Base-by-base conservation (phyloP, 2,113 vertebrate genomes). In the Vidua chalybeata region DNA sequence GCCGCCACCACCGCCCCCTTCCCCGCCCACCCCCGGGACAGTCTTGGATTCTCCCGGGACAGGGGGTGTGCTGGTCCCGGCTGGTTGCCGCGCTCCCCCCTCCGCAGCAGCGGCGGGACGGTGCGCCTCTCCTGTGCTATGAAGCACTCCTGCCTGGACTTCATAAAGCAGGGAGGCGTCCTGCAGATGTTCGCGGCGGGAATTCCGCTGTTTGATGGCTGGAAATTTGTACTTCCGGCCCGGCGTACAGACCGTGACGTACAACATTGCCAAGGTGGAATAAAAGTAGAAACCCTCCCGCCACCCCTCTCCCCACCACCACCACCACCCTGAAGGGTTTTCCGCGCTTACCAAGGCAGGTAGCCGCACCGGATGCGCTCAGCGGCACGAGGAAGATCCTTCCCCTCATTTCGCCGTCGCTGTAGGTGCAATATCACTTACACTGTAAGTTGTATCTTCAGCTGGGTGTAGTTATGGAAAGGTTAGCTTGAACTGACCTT, bases 301-400 rank as follows among this genome's bases (percentile, higher is more conserved):
- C 7, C 41, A 41, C 19, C 45, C 45, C 45, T 19, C 45, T 18
- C 45, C 45, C 8, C 6, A 8, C 4, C 8, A 4, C 10, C 33
- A 19, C 2, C 27, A 4, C 2, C 21, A 17, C 10, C 27, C 5
- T 1, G 3, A 4, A 35, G 1, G 3, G 11, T 15, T 26, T 75
- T 35, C 71, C 2, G 0, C 12, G 0, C 28, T 49, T 10, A 3
- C 13, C 1, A 7, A 51, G 33, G 35, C 5, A 15, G 56, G 43
- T 1, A 4, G 39, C 4, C 4, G 7, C 7, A 1, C 26, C 7
- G 48, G 37, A 11, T 17, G 28, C 17, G 0, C 22, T 41, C 21
- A 2, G 24, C 12, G 12, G 24, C n/a, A 11, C 0, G 1, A 20
- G 13, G 17, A 2, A 48, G 43, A 31, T 15, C 43, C 22, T 45